Evolutionary conservation across 2,113 vertebrate species (phyloP), one percentile per base, ranked within the genome.

Genomic region (Patagioenas fasciata): DNA sequence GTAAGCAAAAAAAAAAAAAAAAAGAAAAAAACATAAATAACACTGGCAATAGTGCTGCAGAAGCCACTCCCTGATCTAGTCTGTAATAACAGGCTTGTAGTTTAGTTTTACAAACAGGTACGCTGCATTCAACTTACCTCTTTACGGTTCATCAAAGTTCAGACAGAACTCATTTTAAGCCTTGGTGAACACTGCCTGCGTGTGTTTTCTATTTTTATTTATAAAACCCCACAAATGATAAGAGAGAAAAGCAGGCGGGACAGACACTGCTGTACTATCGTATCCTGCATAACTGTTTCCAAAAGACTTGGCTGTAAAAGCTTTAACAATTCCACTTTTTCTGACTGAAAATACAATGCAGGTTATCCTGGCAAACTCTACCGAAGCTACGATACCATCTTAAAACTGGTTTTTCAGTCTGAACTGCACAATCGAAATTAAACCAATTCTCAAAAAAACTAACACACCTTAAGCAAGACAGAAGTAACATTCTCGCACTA

Each of bases 81-180:
- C 21, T 73, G 44, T 44, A 70, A 40, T 0, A 53, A 20, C 23
- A 79, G 7, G 18, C 14, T 48, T 13, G 15, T 5, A 72, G 31
- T 57, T 34, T 12, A 62, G 16, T 29, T 80, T 78, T 47, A 92
- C 18, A 48, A 44, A 51, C 4, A 3, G 0, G 0, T 4, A 31
- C 16, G 6, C 2, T n/a, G 28, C 23, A 24, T 25, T 74, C 34
- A 48, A 85, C 60, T 88, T 73, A 87, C 58, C 70, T 50, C 75
- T 15, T 80, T 26, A 38, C 0, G 3, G 31, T 6, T 25, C 78
- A 50, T 15, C 8, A 3, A 51, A 75, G 20, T 23, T 58, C 54
- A 65, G 4, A 17, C 15, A 51, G 2, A 80, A n/a, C 12, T 73
- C 2, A 73, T 50, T 69, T 69, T 36, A 79, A 60, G 11, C 28